These are phyloP conservation scores for Gallinago paraguaiae DNA, from an alignment of 2,113 vertebrate genomes.

Conservation along the genomic window DNA sequence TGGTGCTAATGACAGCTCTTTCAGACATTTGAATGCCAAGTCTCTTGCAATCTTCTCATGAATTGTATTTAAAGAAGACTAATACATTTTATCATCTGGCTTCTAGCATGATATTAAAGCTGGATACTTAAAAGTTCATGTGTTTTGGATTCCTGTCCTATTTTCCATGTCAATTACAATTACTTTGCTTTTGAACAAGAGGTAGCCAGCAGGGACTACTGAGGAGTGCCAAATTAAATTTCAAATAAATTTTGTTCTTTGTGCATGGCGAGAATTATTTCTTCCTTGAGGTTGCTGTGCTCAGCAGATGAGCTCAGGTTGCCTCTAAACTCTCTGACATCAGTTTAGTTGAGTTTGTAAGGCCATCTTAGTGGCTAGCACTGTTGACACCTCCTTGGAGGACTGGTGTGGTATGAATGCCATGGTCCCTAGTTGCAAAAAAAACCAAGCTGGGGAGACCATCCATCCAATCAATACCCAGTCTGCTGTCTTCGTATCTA, in stretches of 20 bases:
- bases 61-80: not conserved
- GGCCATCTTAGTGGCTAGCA: not conserved
- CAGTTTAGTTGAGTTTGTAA: not conserved
- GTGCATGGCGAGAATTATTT: constrained; percentile 27
- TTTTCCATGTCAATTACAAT: constrained; percentile 27
- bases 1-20: not conserved
- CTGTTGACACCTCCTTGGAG: not conserved
- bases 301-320: not conserved
- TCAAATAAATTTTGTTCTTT: constrained; percentile 41
- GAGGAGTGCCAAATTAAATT: constrained; percentile 50
- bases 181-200: constrained; percentile 22
- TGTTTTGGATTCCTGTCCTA: constrained; percentile 1
- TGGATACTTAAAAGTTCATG: not conserved
- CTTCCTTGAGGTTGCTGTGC: not conserved
- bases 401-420: not conserved
- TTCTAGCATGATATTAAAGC: not conserved
- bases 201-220: not conserved
- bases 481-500: rapidly evolving
- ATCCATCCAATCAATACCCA: not conserved
- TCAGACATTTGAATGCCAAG: not conserved
- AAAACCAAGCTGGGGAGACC: not conserved
- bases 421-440: not conserved
- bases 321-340: not conserved
- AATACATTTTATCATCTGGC: not conserved
- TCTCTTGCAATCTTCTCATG: not conserved